phyloP scores from a whole-genome alignment of 2,797 vertebrate genomes.

The Octomys mimax region DNA sequence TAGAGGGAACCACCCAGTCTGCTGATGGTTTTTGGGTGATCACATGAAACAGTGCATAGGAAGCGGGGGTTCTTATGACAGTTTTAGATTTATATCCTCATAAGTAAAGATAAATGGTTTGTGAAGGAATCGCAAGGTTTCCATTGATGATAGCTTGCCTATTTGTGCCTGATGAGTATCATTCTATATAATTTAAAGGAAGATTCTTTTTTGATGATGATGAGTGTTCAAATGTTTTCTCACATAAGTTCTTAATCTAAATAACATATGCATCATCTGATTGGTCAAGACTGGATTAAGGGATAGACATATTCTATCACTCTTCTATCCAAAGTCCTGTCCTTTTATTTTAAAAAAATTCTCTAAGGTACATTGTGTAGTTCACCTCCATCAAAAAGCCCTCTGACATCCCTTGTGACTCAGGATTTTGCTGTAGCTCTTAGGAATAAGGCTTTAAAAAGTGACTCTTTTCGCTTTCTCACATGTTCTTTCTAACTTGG shows the following conservation, averaged over 20 bases:
- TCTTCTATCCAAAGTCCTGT: not conserved
- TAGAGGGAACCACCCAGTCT: conserved; percentile 3
- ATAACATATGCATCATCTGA: not conserved
- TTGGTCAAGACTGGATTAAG: not conserved
- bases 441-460: not conserved
- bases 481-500: not conserved
- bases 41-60: not conserved
- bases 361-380: not conserved
- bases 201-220: not conserved
- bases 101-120: not conserved
- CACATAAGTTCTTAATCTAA: not conserved
- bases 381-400: not conserved
- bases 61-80: not conserved
- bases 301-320: not conserved
- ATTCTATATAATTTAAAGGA: not conserved
- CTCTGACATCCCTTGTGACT: not conserved
- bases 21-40: not conserved
- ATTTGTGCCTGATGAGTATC: not conserved
- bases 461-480: not conserved
- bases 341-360: not conserved
- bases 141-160: not conserved
- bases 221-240: not conserved
- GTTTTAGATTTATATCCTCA: not conserved
- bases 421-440: not conserved
- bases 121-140: not conserved